Evolutionary conservation across 1,140 invertebrate genomes (phyloP), one percentile per base, ranked within the genome.

Genomic region (Ephestia elutella): DNA sequence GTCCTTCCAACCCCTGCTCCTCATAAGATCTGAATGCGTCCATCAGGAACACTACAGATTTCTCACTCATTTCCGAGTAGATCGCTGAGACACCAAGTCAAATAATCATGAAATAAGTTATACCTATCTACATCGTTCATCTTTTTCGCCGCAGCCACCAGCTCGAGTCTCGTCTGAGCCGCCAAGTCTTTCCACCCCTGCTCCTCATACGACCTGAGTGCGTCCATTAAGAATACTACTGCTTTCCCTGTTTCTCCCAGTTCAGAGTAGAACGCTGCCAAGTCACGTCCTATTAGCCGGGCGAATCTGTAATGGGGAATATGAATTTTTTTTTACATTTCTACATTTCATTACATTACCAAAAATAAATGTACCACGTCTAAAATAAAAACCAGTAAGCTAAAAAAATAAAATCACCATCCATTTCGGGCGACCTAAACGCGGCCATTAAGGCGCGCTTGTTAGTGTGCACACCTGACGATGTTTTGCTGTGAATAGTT

Each of bases 221-320:
- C 93, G 82, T 98, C 97, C 10, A 92, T 91, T 1, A 99, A 90
- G 88, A 98, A 98, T 2, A 93, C 94, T 11, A 96, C 94, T 0
- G 97, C 95, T 86, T 98, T 97, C 62, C 95, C 92, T 7, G 94
- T 93, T 77, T 98, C 95, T 1, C 95, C 95, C 0, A 96, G 87
- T 59, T 95, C 93, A 69, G 96, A 93, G 78, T 99, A 98, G 80
- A 98, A 98, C 21, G 93, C 91, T 0, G 97, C 97, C 17, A 99
- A 82, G 79, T 98, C 95, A 63, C 94, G 91, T 0, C 97, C 97
- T 60, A 99, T 95, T 15, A 95, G 90, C 54, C 96, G 91, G 0
- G 97, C 97, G 65, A 89, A 89, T 67, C 89, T 90, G 65, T 0
- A 49, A 5, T 30, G 8, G 1, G 32, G 11, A 3, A 28, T 3